Percentiles rank a stretch among this genome's conserved stretches.
phyloP scores from a whole-genome alignment of 1,140 invertebrate species.

The Drosophila erecta region DNA sequence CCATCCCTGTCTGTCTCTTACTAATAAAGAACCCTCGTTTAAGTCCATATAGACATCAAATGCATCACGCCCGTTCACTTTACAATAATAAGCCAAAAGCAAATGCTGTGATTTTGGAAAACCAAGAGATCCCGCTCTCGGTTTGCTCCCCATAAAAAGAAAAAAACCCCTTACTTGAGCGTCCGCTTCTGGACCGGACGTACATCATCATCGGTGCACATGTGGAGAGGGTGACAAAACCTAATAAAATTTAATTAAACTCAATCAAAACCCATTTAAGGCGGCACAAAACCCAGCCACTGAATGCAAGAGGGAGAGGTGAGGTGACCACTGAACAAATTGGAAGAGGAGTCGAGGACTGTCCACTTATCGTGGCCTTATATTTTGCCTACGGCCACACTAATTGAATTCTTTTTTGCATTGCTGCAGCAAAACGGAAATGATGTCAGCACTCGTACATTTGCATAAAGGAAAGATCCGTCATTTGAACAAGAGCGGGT shows the following conservation, averaged over 20 bases:
- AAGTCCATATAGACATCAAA: conserved; percentile 20
- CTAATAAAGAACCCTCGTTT: conserved; percentile 9
- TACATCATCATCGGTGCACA: conserved; percentile 43
- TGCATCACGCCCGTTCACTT: conserved; percentile 49
- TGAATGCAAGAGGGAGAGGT: conserved; percentile 4
- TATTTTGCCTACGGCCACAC: conserved; percentile 23
- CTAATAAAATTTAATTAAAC: conserved; percentile 83
- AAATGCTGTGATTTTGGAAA: conserved; percentile 71
- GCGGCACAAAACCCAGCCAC: conserved; percentile 48
- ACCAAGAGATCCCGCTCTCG: conserved; percentile 8
- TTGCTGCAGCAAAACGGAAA: conserved; percentile 40
- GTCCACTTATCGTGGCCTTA: conserved; percentile 31
- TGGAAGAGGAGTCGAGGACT: conserved; percentile 2
- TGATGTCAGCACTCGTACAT: conserved; percentile 33
- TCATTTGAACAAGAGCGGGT: background rate
- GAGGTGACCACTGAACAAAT: conserved; percentile 3
- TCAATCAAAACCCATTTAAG: conserved; percentile 83
- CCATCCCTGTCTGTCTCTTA: background rate
- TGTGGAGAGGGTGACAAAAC: conserved; percentile 77
- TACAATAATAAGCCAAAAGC: conserved; percentile 67
- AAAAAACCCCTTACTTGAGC: conserved; percentile 2
- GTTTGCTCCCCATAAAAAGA: conserved; percentile 3
- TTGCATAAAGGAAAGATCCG: conserved; percentile 6
- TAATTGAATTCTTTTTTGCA: conserved; percentile 31
- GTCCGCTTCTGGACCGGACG: conserved; percentile 49